Evolutionary conservation across 1,140 invertebrate genomes (phyloP).

Genomic region (Melipona quadrifasciata): DNA sequence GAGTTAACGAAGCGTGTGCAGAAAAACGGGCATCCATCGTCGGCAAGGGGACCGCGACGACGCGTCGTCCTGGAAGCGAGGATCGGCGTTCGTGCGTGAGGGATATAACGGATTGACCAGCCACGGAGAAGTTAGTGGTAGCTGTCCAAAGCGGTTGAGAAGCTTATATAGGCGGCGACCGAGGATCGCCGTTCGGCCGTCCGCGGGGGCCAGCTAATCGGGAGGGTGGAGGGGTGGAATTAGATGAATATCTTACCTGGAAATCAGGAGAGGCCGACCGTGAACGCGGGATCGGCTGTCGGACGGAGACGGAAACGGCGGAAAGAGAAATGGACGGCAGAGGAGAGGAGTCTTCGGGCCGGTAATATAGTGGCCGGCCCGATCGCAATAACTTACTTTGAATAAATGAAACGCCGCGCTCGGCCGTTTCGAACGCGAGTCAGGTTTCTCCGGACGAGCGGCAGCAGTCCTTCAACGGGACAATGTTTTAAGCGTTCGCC

Average conservation of each 20-base stretch:
- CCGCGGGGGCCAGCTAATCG: conserved; percentile 62
- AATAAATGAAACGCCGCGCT: conserved; percentile 72
- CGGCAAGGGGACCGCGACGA: not conserved
- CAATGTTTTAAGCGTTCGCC: conserved; percentile 68
- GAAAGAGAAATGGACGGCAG: conserved; percentile 66
- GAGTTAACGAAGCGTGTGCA: conserved; percentile 16
- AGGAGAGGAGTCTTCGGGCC: conserved; percentile 58
- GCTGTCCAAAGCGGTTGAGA: conserved; percentile 65
- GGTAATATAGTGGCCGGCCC: conserved; percentile 68
- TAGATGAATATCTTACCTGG: conserved; percentile 72
- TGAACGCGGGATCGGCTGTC: conserved; percentile 5
- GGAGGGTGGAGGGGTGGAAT: conserved; percentile 47
- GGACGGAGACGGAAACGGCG: conserved; percentile 55
- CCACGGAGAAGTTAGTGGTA: conserved; percentile 62
- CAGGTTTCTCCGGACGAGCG: conserved; percentile 66
- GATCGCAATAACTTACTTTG: conserved; percentile 74
- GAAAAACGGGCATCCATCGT: conserved; percentile 39
- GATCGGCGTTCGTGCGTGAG: not conserved
- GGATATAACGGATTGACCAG: conserved; percentile 61
- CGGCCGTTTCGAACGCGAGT: conserved; percentile 67
- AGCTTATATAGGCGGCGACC: conserved; percentile 61
- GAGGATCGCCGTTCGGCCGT: conserved; percentile 62
- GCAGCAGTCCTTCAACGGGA: conserved; percentile 69
- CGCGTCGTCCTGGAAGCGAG: conserved; percentile 17
- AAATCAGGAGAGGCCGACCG: conserved; percentile 62